A percentile compares a stretch with the other conserved stretches of the same genome.
phyloP scores from a whole-genome alignment of 2,888 invertebrate genomes.

The Hydropsyche betteni region DNA sequence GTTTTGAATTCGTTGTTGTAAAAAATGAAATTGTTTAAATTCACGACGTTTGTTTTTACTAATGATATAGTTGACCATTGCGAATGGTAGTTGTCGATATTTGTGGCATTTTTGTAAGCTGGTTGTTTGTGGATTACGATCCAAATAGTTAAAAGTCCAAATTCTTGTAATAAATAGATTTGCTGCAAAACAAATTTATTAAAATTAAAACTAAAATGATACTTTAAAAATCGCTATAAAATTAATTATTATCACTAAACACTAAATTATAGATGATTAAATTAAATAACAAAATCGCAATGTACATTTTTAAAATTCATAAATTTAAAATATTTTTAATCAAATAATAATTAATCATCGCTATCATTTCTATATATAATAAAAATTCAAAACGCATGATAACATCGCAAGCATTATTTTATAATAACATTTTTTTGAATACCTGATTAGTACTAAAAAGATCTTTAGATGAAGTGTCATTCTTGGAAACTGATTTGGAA shows the following conservation, averaged over 20 bases:
- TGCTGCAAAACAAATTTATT: constrained; percentile 53
- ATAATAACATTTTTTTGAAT: neutral
- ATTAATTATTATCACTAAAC: no score
- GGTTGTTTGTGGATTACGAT: constrained; percentile 53
- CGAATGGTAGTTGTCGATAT: constrained; percentile 8
- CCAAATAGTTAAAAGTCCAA: constrained; percentile 61
- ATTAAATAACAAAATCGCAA: no score
- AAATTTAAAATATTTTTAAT: no score
- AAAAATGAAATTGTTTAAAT: constrained; percentile 15
- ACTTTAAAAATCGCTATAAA: no score
- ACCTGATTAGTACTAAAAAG: neutral
- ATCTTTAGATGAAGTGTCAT: neutral
- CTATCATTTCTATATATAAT: neutral
- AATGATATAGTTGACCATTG: constrained; percentile 32
- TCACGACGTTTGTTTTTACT: constrained; percentile 15
- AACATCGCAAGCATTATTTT: no score
- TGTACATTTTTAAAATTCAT: no score
- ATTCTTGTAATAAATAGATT: constrained; percentile 59
- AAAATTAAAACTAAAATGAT: constrained; percentile 8
- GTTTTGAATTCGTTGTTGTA: neutral
- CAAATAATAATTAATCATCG: neutral
- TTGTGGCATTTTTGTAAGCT: constrained; percentile 14
- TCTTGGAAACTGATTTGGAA: constrained; percentile 21
- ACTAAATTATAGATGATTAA: no score
- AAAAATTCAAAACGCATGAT: neutral